Conservation (phyloP, 1,140 invertebrate genomes). For the Drosophila arawakana region DNA sequence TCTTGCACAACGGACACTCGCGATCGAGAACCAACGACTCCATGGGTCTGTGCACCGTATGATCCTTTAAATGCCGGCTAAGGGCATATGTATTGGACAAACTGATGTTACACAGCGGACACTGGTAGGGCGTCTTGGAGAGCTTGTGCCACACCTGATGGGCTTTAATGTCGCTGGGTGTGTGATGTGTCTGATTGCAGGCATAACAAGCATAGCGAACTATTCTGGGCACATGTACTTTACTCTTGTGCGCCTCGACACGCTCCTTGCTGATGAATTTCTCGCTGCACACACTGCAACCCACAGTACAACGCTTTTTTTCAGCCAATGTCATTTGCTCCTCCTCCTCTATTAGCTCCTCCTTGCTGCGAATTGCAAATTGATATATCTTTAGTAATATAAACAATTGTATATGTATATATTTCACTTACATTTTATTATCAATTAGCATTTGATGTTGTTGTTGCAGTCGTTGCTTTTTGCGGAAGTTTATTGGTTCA, state of each 20-base stretch:
- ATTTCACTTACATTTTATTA: constrained; percentile 53
- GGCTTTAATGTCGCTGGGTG: constrained; percentile 69
- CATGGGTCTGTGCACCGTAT: constrained; percentile 52
- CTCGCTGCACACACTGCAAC: constrained; percentile 70
- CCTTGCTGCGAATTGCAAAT: constrained; percentile 46
- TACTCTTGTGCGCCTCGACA: constrained; percentile 60
- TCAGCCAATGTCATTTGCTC: not conserved
- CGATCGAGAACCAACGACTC: constrained; percentile 67
- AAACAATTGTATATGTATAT: no score
- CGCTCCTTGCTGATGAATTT: constrained; percentile 65
- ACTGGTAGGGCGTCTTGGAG: constrained; percentile 77
- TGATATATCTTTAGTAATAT: not conserved
- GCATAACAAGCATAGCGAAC: constrained; percentile 70
- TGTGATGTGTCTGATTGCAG: constrained; percentile 74
- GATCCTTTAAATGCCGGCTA: constrained; percentile 69
- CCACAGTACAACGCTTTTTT: constrained; percentile 51
- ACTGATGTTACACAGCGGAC: constrained; percentile 60
- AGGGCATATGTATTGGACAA: constrained; percentile 66
- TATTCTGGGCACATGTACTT: constrained; percentile 62
- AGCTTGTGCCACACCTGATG: constrained; percentile 83
- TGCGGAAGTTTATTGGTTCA: constrained; percentile 52
- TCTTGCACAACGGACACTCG: constrained; percentile 72
- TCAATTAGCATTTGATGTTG: constrained; percentile 5
- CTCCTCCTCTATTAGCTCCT: constrained; percentile 51
- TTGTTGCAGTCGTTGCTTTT: constrained; percentile 57